Percentiles rank a stretch among this genome's conserved stretches.
phyloP scores from a whole-genome alignment of 2,113 vertebrate species.

The Apus apus region DNA sequence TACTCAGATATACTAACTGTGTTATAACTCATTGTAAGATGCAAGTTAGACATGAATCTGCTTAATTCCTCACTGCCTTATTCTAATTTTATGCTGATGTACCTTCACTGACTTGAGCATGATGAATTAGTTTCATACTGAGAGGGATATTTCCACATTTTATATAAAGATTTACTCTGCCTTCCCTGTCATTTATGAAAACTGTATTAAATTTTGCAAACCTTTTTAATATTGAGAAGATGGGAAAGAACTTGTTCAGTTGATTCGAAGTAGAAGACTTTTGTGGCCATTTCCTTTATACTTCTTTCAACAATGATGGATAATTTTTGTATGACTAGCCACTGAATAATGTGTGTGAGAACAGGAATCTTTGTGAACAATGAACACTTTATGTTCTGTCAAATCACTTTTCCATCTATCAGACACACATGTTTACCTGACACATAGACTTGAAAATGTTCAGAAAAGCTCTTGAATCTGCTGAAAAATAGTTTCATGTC shows the following conservation, averaged over 20 bases:
- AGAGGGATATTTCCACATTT: not conserved
- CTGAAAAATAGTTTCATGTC: not conserved
- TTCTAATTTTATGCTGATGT: constrained; percentile 39
- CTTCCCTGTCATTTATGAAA: constrained; percentile 7
- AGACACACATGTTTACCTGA: not conserved
- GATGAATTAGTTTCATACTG: not conserved
- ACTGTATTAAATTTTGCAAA: not conserved
- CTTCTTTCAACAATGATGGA: not conserved
- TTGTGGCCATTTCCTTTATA: not conserved
- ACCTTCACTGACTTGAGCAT: not conserved
- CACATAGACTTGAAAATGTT: not conserved
- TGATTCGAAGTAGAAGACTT: not conserved
- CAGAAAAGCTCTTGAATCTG: not conserved
- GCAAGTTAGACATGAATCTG: not conserved
- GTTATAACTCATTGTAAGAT: not conserved
- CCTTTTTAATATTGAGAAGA: not conserved
- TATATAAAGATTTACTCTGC: constrained; percentile 17
- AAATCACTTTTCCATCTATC: not conserved
- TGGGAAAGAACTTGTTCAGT: not conserved
- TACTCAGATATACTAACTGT: not conserved
- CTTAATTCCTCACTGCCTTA: constrained; percentile 6
- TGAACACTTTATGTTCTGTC: not conserved
- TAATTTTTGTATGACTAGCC: not conserved
- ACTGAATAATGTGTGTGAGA: not conserved
- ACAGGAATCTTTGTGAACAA: not conserved